Conservation (phyloP, 2,888 invertebrate species). For the Rhingia campestris region DNA sequence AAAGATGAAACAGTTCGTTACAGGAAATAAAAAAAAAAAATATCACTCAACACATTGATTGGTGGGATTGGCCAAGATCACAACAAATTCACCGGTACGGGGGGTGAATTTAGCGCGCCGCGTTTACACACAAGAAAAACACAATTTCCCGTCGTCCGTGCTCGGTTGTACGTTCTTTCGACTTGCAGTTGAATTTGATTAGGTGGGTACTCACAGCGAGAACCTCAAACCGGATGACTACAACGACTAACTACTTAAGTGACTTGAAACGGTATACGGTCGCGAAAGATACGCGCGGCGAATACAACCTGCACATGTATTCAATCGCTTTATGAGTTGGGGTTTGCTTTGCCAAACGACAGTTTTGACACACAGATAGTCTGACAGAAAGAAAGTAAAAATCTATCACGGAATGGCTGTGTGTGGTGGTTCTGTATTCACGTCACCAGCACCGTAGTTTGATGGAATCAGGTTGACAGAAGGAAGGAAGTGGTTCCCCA, state of each 20-base stretch:
- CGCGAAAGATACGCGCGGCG: constrained; percentile 19
- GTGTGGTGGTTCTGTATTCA: background rate
- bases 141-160: constrained; percentile 28
- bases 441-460: constrained; percentile 29
- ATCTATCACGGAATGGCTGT: background rate
- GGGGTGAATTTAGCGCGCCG: background rate
- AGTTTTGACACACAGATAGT: constrained; percentile 10
- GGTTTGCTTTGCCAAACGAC: constrained; percentile 13
- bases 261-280: constrained; percentile 1
- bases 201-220: constrained; percentile 9
- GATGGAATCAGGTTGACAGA: background rate
- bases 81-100: constrained; percentile 14
- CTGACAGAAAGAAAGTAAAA: constrained; percentile 26
- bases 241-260: constrained; percentile 20
- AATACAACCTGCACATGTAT: constrained; percentile 24
- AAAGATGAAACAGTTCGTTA: constrained; percentile 18
- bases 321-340: constrained; percentile 6
- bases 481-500: constrained; percentile 22
- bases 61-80: background rate
- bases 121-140: constrained; percentile 31
- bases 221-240: constrained; percentile 39
- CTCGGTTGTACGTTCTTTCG: constrained; percentile 9
- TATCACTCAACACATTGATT: constrained; percentile 6
- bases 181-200: constrained; percentile 25
- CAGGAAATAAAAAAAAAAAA: background rate